Percentiles rank a stretch among this genome's conserved stretches.
These are phyloP conservation scores for Ptilorrhoa leucosticta DNA, from an alignment of 2,113 vertebrate species.

Conservation along the genomic window DNA sequence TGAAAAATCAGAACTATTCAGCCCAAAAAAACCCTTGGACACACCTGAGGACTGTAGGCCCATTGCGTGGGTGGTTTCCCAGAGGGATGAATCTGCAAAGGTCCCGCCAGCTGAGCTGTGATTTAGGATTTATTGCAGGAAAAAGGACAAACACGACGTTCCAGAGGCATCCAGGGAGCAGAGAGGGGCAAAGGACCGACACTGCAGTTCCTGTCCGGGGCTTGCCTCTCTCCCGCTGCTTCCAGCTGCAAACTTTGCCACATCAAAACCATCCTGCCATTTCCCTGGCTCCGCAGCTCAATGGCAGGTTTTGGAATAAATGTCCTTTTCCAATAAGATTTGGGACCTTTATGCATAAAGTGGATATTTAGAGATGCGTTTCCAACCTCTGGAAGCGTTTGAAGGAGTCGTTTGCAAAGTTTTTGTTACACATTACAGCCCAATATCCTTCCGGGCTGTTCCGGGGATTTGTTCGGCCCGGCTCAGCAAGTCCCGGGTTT, in stretches of 20 bases:
- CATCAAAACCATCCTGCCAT: neutral
- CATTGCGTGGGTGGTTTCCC: fast-evolving
- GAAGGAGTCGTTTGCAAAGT: neutral
- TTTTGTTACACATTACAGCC: neutral
- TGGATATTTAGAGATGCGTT: neutral
- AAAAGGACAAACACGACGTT: neutral
- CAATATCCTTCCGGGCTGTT: neutral
- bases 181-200: neutral
- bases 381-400: neutral
- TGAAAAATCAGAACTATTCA: neutral
- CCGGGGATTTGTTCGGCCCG: neutral
- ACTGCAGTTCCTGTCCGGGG: neutral
- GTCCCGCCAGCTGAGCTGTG: no score
- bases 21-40: neutral
- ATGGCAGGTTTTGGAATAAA: neutral
- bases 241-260: neutral
- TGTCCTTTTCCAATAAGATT: neutral
- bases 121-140: neutral
- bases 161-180: neutral
- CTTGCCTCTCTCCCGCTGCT: neutral
- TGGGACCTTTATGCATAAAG: neutral
- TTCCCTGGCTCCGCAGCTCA: neutral
- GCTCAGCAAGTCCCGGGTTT: neutral
- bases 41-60: neutral
- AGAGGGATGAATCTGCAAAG: no score